Evolutionary conservation across 2,113 vertebrate genomes (phyloP), one percentile per base, ranked within the genome.

Genomic region (Planiliza haematocheilus): DNA sequence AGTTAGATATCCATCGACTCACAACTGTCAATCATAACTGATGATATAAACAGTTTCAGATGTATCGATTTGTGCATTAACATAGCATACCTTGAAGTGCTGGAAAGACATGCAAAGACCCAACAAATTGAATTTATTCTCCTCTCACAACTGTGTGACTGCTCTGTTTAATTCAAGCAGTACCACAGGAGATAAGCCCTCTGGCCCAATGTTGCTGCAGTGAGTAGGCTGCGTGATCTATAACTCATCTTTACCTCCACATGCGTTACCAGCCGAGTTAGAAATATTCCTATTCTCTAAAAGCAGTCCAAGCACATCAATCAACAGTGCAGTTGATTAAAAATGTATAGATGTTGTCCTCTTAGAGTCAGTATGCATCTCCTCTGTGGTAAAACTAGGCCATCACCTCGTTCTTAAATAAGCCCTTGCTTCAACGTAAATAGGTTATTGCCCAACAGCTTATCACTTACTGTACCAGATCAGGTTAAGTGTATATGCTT

Each of bases 211-310:
- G 53, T 45, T 58, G 63, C 67, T 50, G 60, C 78, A 70, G 63
- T 34, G 80, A 51, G 77, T 74, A 67, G 74, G 80, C 68, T 34
- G 58, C 50, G 67, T 59, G 62, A 78, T 77, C 48, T 13, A 39
- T 16, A 55, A 17, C 38, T 66, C 42, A 57, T 55, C 53, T 18
- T 63, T 42, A 55, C 34, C 56, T 58, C 36, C 56, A 49, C 53
- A 59, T 52, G 62, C 69, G 70, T 38, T 49, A 13, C n/a, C 57
- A 18, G 14, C 37, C 34, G 70, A 83, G 69, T 69, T 64, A 65
- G 21, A 55, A 42, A 60, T 24, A 20, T 58, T 34, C 14, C 63
- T 8, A 67, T 24, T 64, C 56, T 38, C 52, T 49, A 18, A 64
- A 71, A 43, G 41, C 41, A 64, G 50, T 59, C 50, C 66, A 77